phyloP scores from a whole-genome alignment of 2,888 invertebrate species.

The Cosmorhoe ocellata region DNA sequence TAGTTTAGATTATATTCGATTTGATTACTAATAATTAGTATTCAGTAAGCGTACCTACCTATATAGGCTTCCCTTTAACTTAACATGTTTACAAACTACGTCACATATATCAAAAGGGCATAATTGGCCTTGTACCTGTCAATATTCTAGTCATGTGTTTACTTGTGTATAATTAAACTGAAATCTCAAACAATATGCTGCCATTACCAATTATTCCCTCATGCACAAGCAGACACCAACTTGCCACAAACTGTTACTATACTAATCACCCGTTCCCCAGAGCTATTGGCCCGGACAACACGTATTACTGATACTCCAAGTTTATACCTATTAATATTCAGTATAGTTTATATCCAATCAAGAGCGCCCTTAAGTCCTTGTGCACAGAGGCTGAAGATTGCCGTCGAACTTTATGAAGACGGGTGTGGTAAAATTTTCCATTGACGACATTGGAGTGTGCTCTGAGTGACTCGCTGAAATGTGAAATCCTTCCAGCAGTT shows the following conservation, averaged over 20 bases:
- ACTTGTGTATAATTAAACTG: not conserved
- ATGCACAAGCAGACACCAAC: slow-evolving; percentile 6
- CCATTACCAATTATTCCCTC: slow-evolving; percentile 9
- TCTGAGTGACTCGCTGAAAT: too few species aligned
- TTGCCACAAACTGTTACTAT: slow-evolving; percentile 7
- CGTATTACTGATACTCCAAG: slow-evolving; percentile 16
- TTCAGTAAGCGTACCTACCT: too few species aligned
- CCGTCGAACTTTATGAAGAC: not conserved
- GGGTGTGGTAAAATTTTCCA: not conserved
- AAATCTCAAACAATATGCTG: slow-evolving; percentile 1
- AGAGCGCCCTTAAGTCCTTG: not conserved
- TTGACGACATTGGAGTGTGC: too few species aligned
- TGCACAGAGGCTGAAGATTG: not conserved
- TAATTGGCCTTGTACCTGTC: too few species aligned
- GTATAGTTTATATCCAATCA: slow-evolving; percentile 18
- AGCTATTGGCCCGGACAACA: slow-evolving; percentile 9
- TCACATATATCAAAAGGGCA: too few species aligned
- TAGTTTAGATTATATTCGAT: too few species aligned
- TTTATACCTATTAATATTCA: slow-evolving; percentile 22
- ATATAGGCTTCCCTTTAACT: too few species aligned
- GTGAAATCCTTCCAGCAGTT: too few species aligned
- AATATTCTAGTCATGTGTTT: not conserved
- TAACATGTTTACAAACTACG: too few species aligned
- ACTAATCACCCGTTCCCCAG: slow-evolving; percentile 10
- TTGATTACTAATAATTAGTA: too few species aligned